Percentiles rank a stretch among this genome's conserved stretches.
phyloP scores from a whole-genome alignment of 92 coral and sea anemone species.

The Epizoanthus scotinus region DNA sequence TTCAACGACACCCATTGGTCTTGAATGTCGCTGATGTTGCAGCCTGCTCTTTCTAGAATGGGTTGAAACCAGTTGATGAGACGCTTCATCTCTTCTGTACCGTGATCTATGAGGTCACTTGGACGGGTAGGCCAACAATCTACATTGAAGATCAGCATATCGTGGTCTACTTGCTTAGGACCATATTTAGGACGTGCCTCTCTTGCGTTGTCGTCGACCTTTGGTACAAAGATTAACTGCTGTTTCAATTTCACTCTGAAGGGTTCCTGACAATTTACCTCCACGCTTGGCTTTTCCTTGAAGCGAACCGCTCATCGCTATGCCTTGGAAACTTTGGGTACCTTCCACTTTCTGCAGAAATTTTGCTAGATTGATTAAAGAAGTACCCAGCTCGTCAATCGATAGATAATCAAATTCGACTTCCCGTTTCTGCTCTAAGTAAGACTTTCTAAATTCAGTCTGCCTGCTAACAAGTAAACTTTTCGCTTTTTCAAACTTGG shows the following conservation, averaged over 20 bases:
- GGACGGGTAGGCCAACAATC: constrained; percentile 20
- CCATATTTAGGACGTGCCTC: neutral
- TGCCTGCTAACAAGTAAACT: neutral
- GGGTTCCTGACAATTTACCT: constrained; percentile 19
- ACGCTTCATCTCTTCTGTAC: constrained; percentile 7
- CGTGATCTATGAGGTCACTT: constrained; percentile 3
- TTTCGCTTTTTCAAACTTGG: neutral
- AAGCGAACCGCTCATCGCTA: constrained; percentile 14
- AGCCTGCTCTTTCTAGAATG: constrained; percentile 46
- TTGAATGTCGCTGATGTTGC: constrained; percentile 23
- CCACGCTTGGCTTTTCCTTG: constrained; percentile 36
- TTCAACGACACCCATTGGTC: constrained; percentile 52
- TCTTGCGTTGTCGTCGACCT: constrained; percentile 11
- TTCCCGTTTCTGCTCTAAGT: neutral
- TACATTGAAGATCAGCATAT: constrained; percentile 25
- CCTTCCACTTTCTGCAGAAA: constrained; percentile 16
- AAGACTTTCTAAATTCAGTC: neutral
- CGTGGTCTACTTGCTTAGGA: constrained; percentile 4
- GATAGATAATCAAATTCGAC: neutral
- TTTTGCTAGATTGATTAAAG: constrained; percentile 3
- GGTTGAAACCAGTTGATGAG: constrained; percentile 20
- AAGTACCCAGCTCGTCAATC: no score
- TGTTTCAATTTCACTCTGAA: constrained; percentile 46
- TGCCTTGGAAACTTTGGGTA: constrained; percentile 30
- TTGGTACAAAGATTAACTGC: constrained; percentile 35